Conservation (phyloP, 2,888 invertebrate species). For the Tupiocoris notatus region DNA sequence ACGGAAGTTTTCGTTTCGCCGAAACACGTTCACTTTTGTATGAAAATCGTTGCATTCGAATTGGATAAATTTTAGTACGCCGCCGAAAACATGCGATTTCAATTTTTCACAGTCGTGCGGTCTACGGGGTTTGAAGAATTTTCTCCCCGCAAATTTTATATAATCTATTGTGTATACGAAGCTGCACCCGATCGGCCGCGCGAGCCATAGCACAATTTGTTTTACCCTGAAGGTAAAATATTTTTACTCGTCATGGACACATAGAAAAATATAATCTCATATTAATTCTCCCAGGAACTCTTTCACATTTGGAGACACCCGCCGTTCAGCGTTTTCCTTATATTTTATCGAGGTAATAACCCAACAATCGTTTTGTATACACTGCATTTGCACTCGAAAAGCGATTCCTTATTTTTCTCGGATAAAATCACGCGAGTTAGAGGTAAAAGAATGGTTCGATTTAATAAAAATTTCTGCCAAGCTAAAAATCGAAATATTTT, state of each 20-base stretch:
- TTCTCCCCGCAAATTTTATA: too few relatives aligned
- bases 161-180: too few relatives aligned
- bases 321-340: constrained; percentile 26
- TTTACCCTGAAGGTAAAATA: background rate
- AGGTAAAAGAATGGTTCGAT: background rate
- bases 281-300: constrained; percentile 36
- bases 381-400: background rate
- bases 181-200: too few relatives aligned
- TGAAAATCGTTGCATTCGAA: too few relatives aligned
- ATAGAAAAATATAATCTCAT: constrained; percentile 37
- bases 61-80: constrained; percentile 1
- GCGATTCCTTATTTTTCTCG: too few relatives aligned
- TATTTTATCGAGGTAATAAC: constrained; percentile 23
- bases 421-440: background rate
- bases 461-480: background rate
- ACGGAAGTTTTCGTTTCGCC: too few relatives aligned
- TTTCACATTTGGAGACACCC: constrained; percentile 28
- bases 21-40: too few relatives aligned
- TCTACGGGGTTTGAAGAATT: too few relatives aligned
- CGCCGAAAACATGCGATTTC: too few relatives aligned
- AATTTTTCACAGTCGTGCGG: too few relatives aligned
- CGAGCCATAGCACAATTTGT: too few relatives aligned
- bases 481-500: background rate
- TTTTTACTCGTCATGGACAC: constrained; percentile 12
- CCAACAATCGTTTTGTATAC: background rate